These are phyloP conservation scores for Liodrosophila aerea DNA, from an alignment of 2,888 invertebrate genomes.

Conservation along the genomic window DNA sequence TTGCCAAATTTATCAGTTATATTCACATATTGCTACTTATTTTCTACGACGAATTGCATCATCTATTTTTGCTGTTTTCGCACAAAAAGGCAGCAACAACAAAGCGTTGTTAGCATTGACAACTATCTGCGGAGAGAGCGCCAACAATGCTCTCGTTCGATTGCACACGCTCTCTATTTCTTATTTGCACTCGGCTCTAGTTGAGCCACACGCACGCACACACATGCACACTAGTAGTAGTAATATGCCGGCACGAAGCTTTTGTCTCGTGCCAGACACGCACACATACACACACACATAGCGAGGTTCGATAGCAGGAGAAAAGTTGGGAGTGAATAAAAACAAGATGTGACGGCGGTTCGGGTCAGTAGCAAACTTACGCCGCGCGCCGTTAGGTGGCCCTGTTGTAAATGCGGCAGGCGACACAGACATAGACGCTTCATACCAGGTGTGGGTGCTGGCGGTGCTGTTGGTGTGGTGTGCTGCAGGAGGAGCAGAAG, in stretches of 20 bases:
- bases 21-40: no score
- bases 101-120: slow-evolving; percentile 23
- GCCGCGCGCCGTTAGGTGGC: slow-evolving; percentile 80
- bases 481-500: slow-evolving; percentile 11
- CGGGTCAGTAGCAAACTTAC: slow-evolving; percentile 79
- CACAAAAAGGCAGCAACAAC: slow-evolving; percentile 10
- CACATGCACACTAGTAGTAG: neutral
- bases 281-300: slow-evolving; percentile 10
- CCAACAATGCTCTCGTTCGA: neutral
- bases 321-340: slow-evolving; percentile 51
- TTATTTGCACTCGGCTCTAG: slow-evolving; percentile 30
- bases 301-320: slow-evolving; percentile 13
- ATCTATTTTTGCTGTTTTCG: neutral
- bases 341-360: slow-evolving; percentile 55
- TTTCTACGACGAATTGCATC: neutral
- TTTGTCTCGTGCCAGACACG: slow-evolving; percentile 49
- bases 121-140: slow-evolving; percentile 35
- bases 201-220: slow-evolving; percentile 21
- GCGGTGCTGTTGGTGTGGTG: neutral
- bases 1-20: no score
- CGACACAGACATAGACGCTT: slow-evolving; percentile 52
- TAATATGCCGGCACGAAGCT: slow-evolving; percentile 46
- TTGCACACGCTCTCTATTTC: slow-evolving; percentile 7
- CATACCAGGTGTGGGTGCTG: slow-evolving; percentile 6
- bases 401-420: slow-evolving; percentile 67